Percentiles rank a stretch among this genome's conserved stretches.
These are phyloP conservation scores for Alouatta caraya DNA, from an alignment of 2,797 vertebrate species.

Conservation along the genomic window DNA sequence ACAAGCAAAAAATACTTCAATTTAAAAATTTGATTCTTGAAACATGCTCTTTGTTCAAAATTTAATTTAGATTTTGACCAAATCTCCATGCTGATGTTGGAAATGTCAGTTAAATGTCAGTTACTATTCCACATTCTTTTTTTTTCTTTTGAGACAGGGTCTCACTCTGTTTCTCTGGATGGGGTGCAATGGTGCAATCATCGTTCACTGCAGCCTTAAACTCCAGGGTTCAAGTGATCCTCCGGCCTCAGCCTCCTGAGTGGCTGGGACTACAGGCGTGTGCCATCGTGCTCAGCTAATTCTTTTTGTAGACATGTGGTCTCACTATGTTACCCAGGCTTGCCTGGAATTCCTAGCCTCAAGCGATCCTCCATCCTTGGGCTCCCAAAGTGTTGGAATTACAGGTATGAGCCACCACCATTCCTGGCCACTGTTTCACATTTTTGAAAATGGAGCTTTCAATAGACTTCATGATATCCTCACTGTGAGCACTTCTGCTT, in stretches of 20 bases:
- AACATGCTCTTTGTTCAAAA: neutral
- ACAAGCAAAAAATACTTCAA: constrained; percentile 31
- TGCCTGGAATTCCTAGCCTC: neutral
- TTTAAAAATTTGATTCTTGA: constrained; percentile 44
- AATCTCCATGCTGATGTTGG: neutral
- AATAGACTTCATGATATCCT: neutral
- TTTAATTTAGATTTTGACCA: neutral
- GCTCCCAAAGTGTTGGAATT: neutral
- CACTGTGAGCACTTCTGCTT: neutral
- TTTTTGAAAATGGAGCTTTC: neutral
- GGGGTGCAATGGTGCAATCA: neutral
- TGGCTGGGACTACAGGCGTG: neutral
- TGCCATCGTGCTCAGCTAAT: neutral
- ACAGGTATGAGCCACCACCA: neutral
- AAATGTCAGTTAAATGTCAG: neutral
- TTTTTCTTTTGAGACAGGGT: neutral
- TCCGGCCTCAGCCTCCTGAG: neutral
- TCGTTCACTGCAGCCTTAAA: neutral
- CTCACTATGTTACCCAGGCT: neutral
- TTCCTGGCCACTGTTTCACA: neutral
- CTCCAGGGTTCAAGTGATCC: neutral
- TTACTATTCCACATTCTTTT: neutral
- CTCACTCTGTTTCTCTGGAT: neutral
- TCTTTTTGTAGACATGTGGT: neutral
- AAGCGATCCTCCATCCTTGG: neutral